Conservation (phyloP, 2,888 invertebrate genomes). For the Fissipunctia ypsillon region DNA sequence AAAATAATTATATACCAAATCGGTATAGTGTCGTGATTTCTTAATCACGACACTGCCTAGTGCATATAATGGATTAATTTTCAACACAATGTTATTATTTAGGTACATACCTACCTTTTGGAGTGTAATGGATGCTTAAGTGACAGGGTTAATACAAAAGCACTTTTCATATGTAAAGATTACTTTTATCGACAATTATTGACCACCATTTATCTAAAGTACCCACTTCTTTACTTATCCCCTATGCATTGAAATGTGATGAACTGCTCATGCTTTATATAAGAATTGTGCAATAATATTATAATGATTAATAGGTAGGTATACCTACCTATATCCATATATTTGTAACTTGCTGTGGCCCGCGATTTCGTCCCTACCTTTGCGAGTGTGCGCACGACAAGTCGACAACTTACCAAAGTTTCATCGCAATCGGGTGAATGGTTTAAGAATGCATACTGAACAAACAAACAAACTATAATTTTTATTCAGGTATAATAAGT, state of each 20-base stretch:
- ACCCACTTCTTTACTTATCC: not conserved
- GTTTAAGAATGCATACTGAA: too few species aligned
- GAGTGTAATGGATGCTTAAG: not conserved
- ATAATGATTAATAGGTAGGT: not conserved
- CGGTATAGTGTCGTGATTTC: too few species aligned
- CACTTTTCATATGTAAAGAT: not conserved
- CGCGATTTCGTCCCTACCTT: too few species aligned
- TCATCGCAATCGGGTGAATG: too few species aligned
- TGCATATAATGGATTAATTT: not conserved
- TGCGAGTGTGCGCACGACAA: too few species aligned
- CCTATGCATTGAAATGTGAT: not conserved
- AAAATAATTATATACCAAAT: too few species aligned
- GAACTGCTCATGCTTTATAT: not conserved
- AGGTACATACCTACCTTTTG: not conserved
- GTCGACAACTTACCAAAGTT: too few species aligned
- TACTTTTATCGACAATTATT: not conserved
- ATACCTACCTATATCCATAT: too few species aligned
- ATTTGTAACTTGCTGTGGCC: too few species aligned
- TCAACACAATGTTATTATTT: constrained; percentile 6
- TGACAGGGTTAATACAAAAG: not conserved
- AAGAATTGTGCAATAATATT: not conserved
- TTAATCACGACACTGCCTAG: too few species aligned
- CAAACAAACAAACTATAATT: too few species aligned
- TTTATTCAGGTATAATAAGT: too few species aligned
- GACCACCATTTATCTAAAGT: not conserved